phyloP scores from a whole-genome alignment of 2,113 vertebrate genomes.

The Balaenoptera acutorostrata region DNA sequence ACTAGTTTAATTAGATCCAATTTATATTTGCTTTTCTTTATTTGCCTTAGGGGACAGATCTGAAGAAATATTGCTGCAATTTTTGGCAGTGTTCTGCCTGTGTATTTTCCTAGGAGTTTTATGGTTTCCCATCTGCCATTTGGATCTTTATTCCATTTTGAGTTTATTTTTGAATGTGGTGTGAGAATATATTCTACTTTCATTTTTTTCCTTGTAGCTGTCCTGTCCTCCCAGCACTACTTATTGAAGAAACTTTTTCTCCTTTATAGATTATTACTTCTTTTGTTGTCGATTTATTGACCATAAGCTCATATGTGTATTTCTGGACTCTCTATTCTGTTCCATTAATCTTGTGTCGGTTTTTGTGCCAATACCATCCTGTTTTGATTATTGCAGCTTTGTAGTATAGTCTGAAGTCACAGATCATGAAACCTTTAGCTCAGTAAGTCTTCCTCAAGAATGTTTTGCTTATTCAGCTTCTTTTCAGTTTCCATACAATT shows the following conservation, averaged over 20 bases:
- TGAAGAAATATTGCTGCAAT: not conserved
- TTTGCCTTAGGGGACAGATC: not conserved
- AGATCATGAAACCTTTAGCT: not conserved
- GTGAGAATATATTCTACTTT: not conserved
- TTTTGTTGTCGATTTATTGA: not conserved
- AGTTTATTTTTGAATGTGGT: not conserved
- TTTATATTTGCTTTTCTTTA: not conserved
- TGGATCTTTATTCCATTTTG: not conserved
- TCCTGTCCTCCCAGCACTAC: not conserved
- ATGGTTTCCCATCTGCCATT: not conserved
- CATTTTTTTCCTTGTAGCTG: not conserved
- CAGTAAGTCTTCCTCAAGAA: not conserved
- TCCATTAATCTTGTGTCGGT: not conserved
- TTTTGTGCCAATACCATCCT: not conserved
- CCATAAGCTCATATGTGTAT: not conserved
- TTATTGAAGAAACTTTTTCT: not conserved
- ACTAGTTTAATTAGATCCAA: not conserved
- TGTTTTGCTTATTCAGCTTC: not conserved
- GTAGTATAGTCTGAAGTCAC: not conserved
- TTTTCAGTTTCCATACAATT: not conserved
- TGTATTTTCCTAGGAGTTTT: too few relatives aligned
- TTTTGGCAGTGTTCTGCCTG: not conserved
- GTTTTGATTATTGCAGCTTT: not conserved
- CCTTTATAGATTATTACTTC: not conserved
- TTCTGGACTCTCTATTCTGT: not conserved